phyloP scores from a whole-genome alignment of 2,888 invertebrate species.

The Cephus pygmeus region DNA sequence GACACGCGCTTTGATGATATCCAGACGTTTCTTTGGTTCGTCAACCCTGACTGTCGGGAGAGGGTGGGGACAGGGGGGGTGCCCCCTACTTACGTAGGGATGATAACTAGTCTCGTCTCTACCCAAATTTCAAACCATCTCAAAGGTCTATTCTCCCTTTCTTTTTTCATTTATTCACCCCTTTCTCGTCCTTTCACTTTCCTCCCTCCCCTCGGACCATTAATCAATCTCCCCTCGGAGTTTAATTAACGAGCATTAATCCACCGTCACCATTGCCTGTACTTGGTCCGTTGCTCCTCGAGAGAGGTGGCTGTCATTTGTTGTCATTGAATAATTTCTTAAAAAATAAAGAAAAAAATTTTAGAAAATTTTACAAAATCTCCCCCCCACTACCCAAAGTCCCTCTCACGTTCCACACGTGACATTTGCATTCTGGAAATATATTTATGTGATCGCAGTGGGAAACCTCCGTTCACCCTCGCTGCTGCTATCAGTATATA shows the following conservation, averaged over 20 bases:
- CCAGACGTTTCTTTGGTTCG: background rate
- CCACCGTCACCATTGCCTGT: too few species aligned
- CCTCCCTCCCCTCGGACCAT: too few species aligned
- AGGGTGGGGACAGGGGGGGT: rapidly evolving
- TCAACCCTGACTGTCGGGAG: background rate
- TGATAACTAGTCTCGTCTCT: background rate
- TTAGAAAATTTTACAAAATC: background rate
- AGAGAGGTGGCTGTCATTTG: background rate
- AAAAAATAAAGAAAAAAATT: background rate
- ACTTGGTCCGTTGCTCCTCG: background rate
- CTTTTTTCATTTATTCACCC: too few species aligned
- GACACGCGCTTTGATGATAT: conserved; percentile 7
- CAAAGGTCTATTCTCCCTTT: background rate
- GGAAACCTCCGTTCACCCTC: too few species aligned
- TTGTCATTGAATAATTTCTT: background rate
- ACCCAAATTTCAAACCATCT: background rate
- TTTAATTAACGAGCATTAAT: too few species aligned
- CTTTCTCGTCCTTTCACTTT: too few species aligned
- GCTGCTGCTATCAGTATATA: background rate
- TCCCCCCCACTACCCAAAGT: too few species aligned
- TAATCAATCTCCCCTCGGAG: too few species aligned
- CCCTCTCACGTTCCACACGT: background rate
- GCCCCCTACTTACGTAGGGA: background rate
- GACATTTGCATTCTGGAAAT: background rate
- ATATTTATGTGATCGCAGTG: background rate